Conservation (phyloP, 2,113 vertebrate species). For the Ctenomys sociabilis region DNA sequence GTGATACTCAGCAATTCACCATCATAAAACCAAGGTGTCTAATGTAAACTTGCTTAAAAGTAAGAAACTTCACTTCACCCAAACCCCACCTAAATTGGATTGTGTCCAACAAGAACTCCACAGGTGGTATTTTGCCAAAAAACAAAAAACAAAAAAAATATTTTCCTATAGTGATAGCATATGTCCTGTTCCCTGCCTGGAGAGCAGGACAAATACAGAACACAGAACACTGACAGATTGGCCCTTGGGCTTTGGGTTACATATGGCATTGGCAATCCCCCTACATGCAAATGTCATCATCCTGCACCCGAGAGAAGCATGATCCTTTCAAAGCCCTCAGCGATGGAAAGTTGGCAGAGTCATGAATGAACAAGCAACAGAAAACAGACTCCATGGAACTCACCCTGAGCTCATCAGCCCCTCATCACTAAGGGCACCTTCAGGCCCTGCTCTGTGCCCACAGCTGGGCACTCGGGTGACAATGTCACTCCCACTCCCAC, state of each 20-base stretch:
- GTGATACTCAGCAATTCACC: neutral
- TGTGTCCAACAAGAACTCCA: neutral
- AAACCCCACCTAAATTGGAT: neutral
- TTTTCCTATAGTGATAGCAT: fast-evolving
- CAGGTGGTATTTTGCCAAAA: too few species aligned
- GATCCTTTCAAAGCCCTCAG: too few species aligned
- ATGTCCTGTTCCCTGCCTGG: fast-evolving
- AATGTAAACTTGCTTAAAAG: neutral
- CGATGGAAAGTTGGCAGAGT: neutral
- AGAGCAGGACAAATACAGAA: neutral
- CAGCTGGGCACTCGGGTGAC: too few species aligned
- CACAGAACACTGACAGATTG: fast-evolving
- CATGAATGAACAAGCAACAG: fast-evolving
- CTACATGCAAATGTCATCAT: neutral
- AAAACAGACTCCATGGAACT: fast-evolving
- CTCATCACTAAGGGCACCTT: fast-evolving
- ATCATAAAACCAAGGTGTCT: neutral
- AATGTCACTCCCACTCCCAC: fast-evolving
- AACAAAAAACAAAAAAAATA: too few species aligned
- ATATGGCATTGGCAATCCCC: fast-evolving
- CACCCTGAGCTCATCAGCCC: fast-evolving
- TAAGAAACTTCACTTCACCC: neutral
- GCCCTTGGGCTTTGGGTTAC: neutral
- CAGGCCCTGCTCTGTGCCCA: fast-evolving
- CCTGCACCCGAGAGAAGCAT: fast-evolving